Percentiles rank a stretch among this genome's conserved stretches.
These are phyloP conservation scores for Drymonia ruficornis DNA, from an alignment of 2,888 invertebrate genomes.

Conservation along the genomic window DNA sequence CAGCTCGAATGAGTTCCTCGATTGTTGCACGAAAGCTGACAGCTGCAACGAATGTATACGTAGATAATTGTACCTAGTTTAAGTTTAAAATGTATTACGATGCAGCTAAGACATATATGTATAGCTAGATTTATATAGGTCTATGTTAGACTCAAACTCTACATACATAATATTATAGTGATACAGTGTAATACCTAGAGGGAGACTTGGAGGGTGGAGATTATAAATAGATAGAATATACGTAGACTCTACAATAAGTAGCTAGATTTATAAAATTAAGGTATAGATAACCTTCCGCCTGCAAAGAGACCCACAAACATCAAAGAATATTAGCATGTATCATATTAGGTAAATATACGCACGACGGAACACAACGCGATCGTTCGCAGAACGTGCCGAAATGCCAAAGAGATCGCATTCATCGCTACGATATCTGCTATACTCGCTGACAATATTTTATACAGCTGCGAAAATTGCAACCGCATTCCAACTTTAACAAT, in stretches of 20 bases:
- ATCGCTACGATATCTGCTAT: slow-evolving; percentile 49
- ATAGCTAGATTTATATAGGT: too few relatives aligned
- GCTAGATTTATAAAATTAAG: too few relatives aligned
- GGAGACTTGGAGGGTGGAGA: too few relatives aligned
- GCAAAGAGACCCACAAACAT: not conserved
- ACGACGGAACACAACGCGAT: not conserved
- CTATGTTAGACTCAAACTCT: too few relatives aligned
- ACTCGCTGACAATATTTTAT: slow-evolving; percentile 74
- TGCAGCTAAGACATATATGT: too few relatives aligned
- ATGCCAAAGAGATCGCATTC: slow-evolving; percentile 62
- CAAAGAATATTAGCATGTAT: not conserved
- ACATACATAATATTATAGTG: too few relatives aligned
- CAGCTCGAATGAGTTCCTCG: slow-evolving; percentile 57
- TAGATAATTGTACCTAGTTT: not conserved
- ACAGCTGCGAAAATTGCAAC: slow-evolving; percentile 76
- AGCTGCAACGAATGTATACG: slow-evolving; percentile 62
- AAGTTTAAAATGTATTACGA: not conserved
- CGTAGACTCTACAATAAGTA: too few relatives aligned
- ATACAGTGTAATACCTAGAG: too few relatives aligned
- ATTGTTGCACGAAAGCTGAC: slow-evolving; percentile 73
- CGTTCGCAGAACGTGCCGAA: slow-evolving; percentile 59
- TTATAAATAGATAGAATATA: too few relatives aligned
- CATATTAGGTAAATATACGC: not conserved
- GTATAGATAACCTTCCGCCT: too few relatives aligned
- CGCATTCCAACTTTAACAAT: slow-evolving; percentile 75